Evolutionary conservation across 2,888 invertebrate genomes (phyloP), one percentile per base, ranked within the genome.

Genomic region (Isoperla grammatica): DNA sequence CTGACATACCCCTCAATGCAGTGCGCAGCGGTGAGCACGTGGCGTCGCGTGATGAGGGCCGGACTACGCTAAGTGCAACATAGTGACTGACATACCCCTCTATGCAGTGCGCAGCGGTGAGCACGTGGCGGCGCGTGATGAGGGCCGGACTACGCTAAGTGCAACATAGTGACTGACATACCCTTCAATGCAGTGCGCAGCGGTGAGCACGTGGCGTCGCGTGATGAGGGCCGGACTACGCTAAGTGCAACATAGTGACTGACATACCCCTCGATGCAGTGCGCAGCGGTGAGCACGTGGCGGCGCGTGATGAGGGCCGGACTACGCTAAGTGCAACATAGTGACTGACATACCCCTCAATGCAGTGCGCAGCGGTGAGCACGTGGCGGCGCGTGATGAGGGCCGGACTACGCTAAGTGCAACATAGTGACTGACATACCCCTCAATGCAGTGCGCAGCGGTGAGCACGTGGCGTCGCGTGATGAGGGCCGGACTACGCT

Each of bases 11-110:
- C 85, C 65, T 84, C 79, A 23, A 88, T 78, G 68, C 88, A 89
- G 70, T 89, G 89, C 1, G 87, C 86, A 0, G 88, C 89, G 0
- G 88, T 88, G 65, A 89, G 78, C n/a, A n/a, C n/a, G n/a, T n/a
- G n/a, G n/a, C n/a, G n/a, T n/a, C n/a, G n/a, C n/a, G n/a, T n/a
- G n/a, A n/a, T n/a, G n/a, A n/a, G n/a, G n/a, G n/a, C n/a, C n/a
- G n/a, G n/a, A n/a, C n/a, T n/a, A n/a, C n/a, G n/a, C n/a, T n/a
- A n/a, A n/a, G n/a, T n/a, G n/a, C n/a, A n/a, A n/a, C n/a, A n/a
- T n/a, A n/a, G n/a, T n/a, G n/a, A n/a, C n/a, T n/a, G n/a, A n/a
- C n/a, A n/a, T 74, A 88, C 88, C 84, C 85, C 65, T 84, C 79
- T 22, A 88, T 78, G 68, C 88, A 89, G 70, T 89, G 89, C 1